Base-by-base conservation (phyloP, 2,113 vertebrate species). In the Ceyx cyanopectus region DNA sequence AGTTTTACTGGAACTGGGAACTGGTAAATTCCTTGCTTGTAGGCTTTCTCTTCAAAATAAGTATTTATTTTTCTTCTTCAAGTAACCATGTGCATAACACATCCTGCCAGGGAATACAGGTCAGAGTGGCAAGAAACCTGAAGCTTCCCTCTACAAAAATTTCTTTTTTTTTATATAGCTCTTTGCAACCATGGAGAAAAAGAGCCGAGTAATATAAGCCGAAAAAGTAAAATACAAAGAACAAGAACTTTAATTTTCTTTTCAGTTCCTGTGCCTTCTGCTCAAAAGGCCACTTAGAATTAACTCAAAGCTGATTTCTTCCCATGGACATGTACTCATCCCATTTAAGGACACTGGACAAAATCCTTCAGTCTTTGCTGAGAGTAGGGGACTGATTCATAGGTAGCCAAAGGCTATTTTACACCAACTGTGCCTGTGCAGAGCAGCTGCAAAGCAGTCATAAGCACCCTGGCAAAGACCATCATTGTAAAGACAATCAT, bases 381-480 rank as follows among this genome's bases (percentile, higher is more conserved):
- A 75, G 41, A 73, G 34, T 18, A 62, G 41, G 30, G 88, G 63
- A 56, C 86, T 76, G 80, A 85, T 94, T 93, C 92, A 83, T 75
- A 66, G 48, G 85, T 91, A 75, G 81, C 85, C 76, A 89, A 95
- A 94, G 92, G 92, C 91, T 89, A 75, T 94, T 92, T 96, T 96
- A 92, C 95, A 95, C 92, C 95, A 94, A 65, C 83, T 81, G 51
- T 90, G 90, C 65, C 73, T 74, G 53, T 83, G 93, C 78, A 93
- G 91, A 89, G 63, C 75, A 91, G 79, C 82, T 90, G 90, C 76
- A 92, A 83, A 96, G 73, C 48, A 92, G 37, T 84, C 86, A 65
- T 90, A 93, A 95, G 84, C 66, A 91, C 78, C 70, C 86, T 92
- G 86, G 91, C 66, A 93, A 89, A 92, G 89, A 73, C 88, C 56